These are phyloP conservation scores for Calvadosia cruxmelitensis DNA, from an alignment of 30 jellyfish, hydroid and myxozoan species.

Conservation along the genomic window DNA sequence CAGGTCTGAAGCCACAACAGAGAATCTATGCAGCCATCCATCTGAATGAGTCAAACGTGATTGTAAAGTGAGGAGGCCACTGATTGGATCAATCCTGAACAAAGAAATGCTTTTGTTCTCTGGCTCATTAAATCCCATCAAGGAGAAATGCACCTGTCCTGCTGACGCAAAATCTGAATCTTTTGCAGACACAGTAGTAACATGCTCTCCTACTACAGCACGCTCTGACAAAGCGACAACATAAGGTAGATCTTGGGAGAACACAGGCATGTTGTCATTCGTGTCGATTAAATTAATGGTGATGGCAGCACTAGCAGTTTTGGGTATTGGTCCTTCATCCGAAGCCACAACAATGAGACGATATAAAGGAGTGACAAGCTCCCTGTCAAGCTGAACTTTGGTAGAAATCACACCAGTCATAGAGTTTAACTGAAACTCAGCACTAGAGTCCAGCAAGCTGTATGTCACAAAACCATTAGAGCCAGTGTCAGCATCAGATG, in stretches of 20 bases:
- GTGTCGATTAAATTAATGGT: conserved; percentile 37
- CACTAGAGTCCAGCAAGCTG: conserved; percentile 31
- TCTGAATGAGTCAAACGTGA: background rate
- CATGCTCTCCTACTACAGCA: conserved; percentile 13
- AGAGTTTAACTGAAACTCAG: conserved; percentile 29
- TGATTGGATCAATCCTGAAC: conserved; percentile 33
- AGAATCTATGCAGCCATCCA: conserved; percentile 16
- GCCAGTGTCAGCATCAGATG: conserved; percentile 74
- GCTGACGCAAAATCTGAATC: conserved; percentile 57
- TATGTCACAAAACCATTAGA: conserved; percentile 55
- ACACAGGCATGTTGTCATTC: conserved; percentile 81
- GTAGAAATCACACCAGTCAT: conserved; percentile 65
- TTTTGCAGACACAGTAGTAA: conserved; percentile 56
- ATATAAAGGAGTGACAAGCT: conserved; percentile 16
- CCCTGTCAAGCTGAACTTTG: conserved; percentile 61
- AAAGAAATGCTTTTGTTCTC: conserved; percentile 13
- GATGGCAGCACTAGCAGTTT: conserved; percentile 29
- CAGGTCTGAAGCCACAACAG: conserved; percentile 49
- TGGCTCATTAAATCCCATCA: conserved; percentile 17
- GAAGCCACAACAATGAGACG: conserved; percentile 50
- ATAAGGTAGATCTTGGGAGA: conserved; percentile 53
- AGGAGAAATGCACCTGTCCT: conserved; percentile 29
- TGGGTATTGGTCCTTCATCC: conserved; percentile 72
- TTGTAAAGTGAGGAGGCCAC: conserved; percentile 51
- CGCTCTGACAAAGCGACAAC: conserved; percentile 30